Conservation (phyloP, 2,113 vertebrate species). For the Lanius ludovicianus region DNA sequence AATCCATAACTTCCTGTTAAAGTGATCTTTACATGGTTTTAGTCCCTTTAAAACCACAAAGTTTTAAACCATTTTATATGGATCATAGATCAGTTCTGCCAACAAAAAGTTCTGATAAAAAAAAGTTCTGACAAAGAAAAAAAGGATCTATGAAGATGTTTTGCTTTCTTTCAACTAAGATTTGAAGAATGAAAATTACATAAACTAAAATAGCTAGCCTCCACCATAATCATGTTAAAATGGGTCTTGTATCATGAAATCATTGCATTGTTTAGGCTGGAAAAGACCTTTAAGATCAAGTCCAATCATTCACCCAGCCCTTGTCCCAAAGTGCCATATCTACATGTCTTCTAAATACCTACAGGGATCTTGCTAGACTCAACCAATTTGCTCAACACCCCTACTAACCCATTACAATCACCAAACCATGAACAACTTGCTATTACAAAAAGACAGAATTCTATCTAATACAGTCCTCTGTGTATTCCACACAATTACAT, state of each 20-base stretch:
- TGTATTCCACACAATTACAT: neutral
- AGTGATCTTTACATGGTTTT: neutral
- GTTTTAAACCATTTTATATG: neutral
- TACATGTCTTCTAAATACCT: neutral
- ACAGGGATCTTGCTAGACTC: neutral
- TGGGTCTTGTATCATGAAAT: neutral
- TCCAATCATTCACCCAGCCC: neutral
- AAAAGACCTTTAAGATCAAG: neutral
- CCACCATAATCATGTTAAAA: neutral
- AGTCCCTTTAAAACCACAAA: neutral
- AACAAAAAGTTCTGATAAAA: neutral
- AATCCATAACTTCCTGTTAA: neutral
- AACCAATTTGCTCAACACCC: neutral
- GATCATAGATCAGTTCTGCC: fast-evolving
- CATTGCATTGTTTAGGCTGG: neutral
- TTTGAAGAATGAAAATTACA: neutral
- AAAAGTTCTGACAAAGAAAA: neutral
- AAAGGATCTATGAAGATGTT: neutral
- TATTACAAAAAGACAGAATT: neutral
- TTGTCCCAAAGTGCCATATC: neutral
- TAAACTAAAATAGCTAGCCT: neutral
- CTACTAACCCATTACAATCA: neutral
- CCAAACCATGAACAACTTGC: neutral
- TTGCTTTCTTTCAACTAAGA: neutral
- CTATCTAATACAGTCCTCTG: neutral